Evolutionary conservation across 1,140 invertebrate species (phyloP).

Genomic region (Arctopsyche grandis): DNA sequence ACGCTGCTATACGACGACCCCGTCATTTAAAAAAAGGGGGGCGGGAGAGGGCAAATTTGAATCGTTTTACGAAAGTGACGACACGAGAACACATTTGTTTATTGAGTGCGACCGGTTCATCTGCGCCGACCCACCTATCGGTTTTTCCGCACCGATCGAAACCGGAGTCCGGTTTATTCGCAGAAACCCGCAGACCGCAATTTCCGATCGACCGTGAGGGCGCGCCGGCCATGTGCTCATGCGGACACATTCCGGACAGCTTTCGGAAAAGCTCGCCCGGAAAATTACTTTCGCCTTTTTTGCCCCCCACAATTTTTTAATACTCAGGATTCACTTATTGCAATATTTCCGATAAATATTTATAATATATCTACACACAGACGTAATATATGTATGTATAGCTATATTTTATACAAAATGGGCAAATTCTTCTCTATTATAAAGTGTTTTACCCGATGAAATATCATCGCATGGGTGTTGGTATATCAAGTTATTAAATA

Average conservation of each 20-base stretch:
- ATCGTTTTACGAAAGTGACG: background rate
- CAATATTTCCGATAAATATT: too few relatives aligned
- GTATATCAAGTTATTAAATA: too few relatives aligned
- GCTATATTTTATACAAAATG: too few relatives aligned
- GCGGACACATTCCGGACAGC: constrained; percentile 31
- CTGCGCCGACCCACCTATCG: background rate
- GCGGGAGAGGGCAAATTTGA: too few relatives aligned
- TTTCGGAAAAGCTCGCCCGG: constrained; percentile 28
- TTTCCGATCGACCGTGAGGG: constrained; percentile 38
- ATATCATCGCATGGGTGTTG: too few relatives aligned
- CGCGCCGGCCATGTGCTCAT: constrained; percentile 24
- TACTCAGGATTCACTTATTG: too few relatives aligned
- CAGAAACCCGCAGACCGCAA: constrained; percentile 32
- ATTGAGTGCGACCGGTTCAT: constrained; percentile 20
- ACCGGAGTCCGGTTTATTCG: constrained; percentile 17
- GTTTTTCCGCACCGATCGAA: background rate
- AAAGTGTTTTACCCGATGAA: too few relatives aligned
- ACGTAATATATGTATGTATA: too few relatives aligned
- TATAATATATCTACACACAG: too few relatives aligned
- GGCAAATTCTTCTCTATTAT: too few relatives aligned
- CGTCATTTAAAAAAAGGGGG: too few relatives aligned
- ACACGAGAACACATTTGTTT: background rate
- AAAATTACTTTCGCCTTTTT: constrained; percentile 20
- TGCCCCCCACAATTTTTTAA: background rate
- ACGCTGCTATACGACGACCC: too few relatives aligned